A percentile compares a stretch with the other conserved stretches of the same genome.
Evolutionary conservation across 2,888 invertebrate genomes (phyloP).

Genomic region (Papilio elwesi): DNA sequence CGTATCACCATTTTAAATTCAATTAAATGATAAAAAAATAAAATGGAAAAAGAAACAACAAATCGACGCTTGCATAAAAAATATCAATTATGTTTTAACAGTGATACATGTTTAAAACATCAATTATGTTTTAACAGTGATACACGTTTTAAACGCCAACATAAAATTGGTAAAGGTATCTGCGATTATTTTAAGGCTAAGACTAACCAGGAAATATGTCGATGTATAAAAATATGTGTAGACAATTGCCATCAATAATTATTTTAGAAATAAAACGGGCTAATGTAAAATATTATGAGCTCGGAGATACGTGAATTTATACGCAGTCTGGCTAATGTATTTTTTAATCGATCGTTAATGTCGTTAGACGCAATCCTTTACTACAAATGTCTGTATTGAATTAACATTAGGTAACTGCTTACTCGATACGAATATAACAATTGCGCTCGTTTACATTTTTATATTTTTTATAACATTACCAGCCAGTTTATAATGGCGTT

Average conservation of each 20-base stretch:
- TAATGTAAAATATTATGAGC: constrained; percentile 26
- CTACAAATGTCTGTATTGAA: constrained; percentile 33
- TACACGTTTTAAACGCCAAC: not conserved
- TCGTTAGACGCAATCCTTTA: constrained; percentile 35
- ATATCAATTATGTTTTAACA: not conserved
- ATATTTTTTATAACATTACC: constrained; percentile 19
- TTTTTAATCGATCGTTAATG: constrained; percentile 40
- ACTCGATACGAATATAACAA: constrained; percentile 24
- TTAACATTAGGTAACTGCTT: constrained; percentile 14
- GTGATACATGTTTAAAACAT: not conserved
- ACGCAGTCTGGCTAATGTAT: constrained; percentile 37
- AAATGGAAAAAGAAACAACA: too few relatives aligned
- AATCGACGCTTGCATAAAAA: not conserved
- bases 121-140: not conserved
- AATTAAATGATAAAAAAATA: too few relatives aligned
- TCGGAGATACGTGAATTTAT: constrained; percentile 23
- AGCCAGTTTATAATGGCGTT: not conserved
- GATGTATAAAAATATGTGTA: constrained; percentile 18
- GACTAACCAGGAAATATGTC: constrained; percentile 6
- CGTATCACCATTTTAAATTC: too few relatives aligned
- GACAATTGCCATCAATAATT: constrained; percentile 28
- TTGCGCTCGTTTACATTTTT: constrained; percentile 30
- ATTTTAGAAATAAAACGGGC: constrained; percentile 25
- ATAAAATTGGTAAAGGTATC: not conserved
- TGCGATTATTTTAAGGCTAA: not conserved